phyloP scores from a whole-genome alignment of 1,140 invertebrate genomes.

The Micrasema minimum region DNA sequence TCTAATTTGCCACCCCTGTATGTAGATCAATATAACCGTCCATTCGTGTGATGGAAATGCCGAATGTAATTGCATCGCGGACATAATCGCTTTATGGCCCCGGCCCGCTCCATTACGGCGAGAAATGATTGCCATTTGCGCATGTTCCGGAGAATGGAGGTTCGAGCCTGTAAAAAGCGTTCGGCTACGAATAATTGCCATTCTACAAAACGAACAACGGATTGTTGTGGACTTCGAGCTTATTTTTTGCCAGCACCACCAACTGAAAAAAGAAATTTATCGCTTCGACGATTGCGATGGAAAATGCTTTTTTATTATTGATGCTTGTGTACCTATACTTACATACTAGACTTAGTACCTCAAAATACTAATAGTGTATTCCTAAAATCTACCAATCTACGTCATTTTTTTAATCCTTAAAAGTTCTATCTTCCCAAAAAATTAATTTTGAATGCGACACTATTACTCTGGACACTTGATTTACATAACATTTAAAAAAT shows the following conservation, averaged over 20 bases:
- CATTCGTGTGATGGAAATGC: slow-evolving; percentile 42
- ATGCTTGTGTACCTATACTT: too few species aligned
- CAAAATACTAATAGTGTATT: too few species aligned
- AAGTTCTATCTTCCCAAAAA: too few species aligned
- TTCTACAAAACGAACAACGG: slow-evolving; percentile 26
- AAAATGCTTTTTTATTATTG: too few species aligned
- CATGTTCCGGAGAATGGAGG: slow-evolving; percentile 31
- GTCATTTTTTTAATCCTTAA: too few species aligned
- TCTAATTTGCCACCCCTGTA: too few species aligned
- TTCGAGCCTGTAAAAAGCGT: slow-evolving; percentile 32
- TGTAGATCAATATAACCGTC: slow-evolving; percentile 27
- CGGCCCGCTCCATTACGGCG: slow-evolving; percentile 46
- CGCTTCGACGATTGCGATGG: neutral
- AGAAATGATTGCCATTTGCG: slow-evolving; percentile 46
- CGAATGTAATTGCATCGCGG: slow-evolving; percentile 49
- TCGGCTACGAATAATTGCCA: slow-evolving; percentile 31
- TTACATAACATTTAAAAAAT: too few species aligned
- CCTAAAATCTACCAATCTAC: too few species aligned
- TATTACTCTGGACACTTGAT: too few species aligned
- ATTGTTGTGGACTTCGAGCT: slow-evolving; percentile 6
- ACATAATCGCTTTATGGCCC: slow-evolving; percentile 50
- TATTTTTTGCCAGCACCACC: slow-evolving; percentile 3
- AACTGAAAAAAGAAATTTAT: slow-evolving; percentile 3
- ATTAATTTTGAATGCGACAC: too few species aligned
- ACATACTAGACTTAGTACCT: too few species aligned